These are phyloP conservation scores for Triplophysa rosa DNA, from an alignment of 2,113 vertebrate genomes.

Conservation along the genomic window DNA sequence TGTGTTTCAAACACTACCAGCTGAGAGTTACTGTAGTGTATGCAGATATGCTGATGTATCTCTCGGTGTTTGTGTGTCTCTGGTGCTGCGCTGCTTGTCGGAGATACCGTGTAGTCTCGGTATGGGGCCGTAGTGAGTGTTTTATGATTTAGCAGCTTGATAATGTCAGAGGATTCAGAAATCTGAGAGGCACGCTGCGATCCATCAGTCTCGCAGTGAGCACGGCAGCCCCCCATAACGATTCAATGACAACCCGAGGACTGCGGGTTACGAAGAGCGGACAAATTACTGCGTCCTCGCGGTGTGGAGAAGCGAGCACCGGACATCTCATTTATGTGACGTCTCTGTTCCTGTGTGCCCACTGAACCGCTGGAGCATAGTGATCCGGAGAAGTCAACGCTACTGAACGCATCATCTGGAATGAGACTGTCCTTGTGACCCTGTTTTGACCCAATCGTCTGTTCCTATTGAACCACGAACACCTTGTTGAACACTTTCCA, in stretches of 20 bases:
- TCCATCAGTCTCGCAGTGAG: constrained; percentile 60
- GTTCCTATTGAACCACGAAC: constrained; percentile 24
- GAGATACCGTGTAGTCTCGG: constrained; percentile 23
- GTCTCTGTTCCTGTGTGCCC: constrained; percentile 31
- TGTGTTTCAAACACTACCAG: constrained; percentile 20
- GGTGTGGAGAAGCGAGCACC: not conserved
- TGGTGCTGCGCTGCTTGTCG: constrained; percentile 8
- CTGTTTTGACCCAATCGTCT: constrained; percentile 22
- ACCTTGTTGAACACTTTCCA: not conserved
- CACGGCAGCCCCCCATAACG: constrained; percentile 42
- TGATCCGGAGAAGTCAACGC: not conserved
- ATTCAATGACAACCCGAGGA: constrained; percentile 17
- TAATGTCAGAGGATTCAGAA: constrained; percentile 51
- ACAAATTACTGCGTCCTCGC: constrained; percentile 14
- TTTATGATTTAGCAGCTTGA: constrained; percentile 52
- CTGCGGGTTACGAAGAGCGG: not conserved
- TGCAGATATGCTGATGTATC: not conserved
- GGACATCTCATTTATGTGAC: constrained; percentile 5
- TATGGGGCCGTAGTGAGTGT: constrained; percentile 24
- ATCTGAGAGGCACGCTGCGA: constrained; percentile 52
- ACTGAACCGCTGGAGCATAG: constrained; percentile 39
- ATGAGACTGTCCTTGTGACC: constrained; percentile 33
- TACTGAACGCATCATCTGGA: not conserved
- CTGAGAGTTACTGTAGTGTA: not conserved
- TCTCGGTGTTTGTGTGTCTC: constrained; percentile 3